Conservation (phyloP, 2,113 vertebrate species). For the Perca flavescens region DNA sequence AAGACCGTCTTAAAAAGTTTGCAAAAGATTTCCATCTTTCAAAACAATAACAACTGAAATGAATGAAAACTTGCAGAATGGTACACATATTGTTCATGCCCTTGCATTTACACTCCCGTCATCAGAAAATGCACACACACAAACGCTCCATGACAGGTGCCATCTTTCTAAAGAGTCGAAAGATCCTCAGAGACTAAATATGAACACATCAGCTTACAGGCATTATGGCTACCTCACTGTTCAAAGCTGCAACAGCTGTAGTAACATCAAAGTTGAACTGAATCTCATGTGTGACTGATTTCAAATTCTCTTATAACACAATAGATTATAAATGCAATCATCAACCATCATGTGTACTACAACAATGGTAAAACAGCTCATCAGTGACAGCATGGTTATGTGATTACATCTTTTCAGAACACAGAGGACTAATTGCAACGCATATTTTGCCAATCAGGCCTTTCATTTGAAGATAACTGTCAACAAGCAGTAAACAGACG, state of each 20-base stretch:
- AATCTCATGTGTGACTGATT: slow-evolving; percentile 31
- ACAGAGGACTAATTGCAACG: slow-evolving; percentile 56
- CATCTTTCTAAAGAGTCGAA: slow-evolving; percentile 35
- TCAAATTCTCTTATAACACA: slow-evolving; percentile 36
- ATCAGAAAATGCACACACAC: neutral
- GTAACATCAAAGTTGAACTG: slow-evolving; percentile 19
- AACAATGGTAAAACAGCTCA: slow-evolving; percentile 25
- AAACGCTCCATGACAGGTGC: slow-evolving; percentile 39
- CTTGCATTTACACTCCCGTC: neutral
- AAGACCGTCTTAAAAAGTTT: neutral
- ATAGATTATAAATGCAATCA: neutral
- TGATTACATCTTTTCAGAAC: slow-evolving; percentile 42
- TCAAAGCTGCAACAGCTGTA: slow-evolving; percentile 53
- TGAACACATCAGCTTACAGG: slow-evolving; percentile 37
- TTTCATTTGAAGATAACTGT: slow-evolving; percentile 65
- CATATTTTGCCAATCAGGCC: slow-evolving; percentile 60
- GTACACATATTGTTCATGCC: slow-evolving; percentile 1
- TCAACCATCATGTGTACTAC: slow-evolving; percentile 16
- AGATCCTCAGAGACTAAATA: slow-evolving; percentile 37
- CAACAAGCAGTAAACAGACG: slow-evolving; percentile 57
- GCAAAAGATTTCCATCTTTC: neutral
- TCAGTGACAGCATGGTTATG: slow-evolving; percentile 27
- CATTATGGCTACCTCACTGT: slow-evolving; percentile 16
- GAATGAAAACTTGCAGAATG: neutral
- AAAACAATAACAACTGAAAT: neutral